Evolutionary conservation across 2,888 invertebrate genomes (phyloP), one percentile per base, ranked within the genome.

Genomic region (Napeogenes sylphis): DNA sequence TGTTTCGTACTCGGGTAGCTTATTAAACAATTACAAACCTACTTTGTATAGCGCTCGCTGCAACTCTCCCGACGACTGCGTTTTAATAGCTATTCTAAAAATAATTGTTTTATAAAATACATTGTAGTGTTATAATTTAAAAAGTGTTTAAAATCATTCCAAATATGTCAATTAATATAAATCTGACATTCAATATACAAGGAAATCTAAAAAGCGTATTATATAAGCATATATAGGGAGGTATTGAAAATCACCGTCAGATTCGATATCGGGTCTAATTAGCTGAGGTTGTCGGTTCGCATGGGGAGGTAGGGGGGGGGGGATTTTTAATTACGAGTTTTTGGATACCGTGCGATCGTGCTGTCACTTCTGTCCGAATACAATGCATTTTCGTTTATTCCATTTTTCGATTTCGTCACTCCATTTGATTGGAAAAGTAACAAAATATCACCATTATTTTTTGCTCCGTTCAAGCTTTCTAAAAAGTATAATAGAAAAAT

Each of bases 281-380:
- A 73, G 68, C 62, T 68, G 67, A 56, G 65, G 68, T 62, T 68
- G 61, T 66, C 66, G 65, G 59, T 69, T 68, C 64, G 69, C 62
- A 61, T 57, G 64, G 65, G 64, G 69, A 69, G 61, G 21, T 21
- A 21, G 21, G 21, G 21, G 21, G 21, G 21, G 21, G 21, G 21
- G 21, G 66, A 61, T 69, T 69, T 71, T 71, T 70, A 70, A 70
- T 71, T 69, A 71, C 66, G 64, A 59, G 61, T 61, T 64, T 68
- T 63, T 61, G 63, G 62, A 59, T 55, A 58, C 45, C 56, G 64
- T 63, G 61, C 56, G 42, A 38, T 32, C 38, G 51, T 53, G 47
- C 58, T 35, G 61, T 53, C 58, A 45, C 63, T 58, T 61, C 56
- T 45, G 51, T 47, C 32, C 47, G 59, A 57, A 59, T 30, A 56